Base-by-base conservation (phyloP, 2,797 vertebrate species). In the Gobionotothen gibberifrons region DNA sequence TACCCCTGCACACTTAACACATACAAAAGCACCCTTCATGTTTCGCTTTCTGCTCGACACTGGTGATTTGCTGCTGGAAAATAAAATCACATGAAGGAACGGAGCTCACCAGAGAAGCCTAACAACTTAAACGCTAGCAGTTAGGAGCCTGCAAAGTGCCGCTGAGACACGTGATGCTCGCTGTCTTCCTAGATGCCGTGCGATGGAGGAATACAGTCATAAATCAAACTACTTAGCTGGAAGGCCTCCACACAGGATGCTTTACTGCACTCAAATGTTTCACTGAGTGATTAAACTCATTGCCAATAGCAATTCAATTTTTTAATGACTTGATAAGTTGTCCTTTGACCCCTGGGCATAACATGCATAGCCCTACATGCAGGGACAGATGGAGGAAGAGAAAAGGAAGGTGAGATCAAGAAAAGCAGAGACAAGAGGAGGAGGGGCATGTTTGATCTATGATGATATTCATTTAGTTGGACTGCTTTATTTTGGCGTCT, bases 251-350 rank as follows among this genome's bases (percentile, higher is more conserved):
- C 60, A 26, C 74, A 76, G 82, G 69, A 89, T 84, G 72, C 85
- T 90, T 89, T 84, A 90, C 78, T 87, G 85, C 81, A 61, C 78
- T 82, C 81, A 86, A 88, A 88, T 84, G 86, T 85, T 91, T 84
- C 75, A 74, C 77, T 64, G 53, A 81, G 88, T 91, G 89, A 91
- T 92, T 89, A 90, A 91, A 71, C 84, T 86, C 68, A 83, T 84
- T 84, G 89, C 83, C 87, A 69, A 86, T 74, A 86, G 85, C 78
- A 48, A 81, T 89, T 87, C 67, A 69, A 79, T 85, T 83, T 82
- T 86, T 85, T 86, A 86, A 92, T 83, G 79, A 89, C 83, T 84
- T 70, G 70, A 78, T 85, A 74, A 69, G 75, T 85, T 90, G 85
- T 81, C n/a, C 65, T 78, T 85, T 81, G 75, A 87, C 85, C 76